phyloP scores from a whole-genome alignment of 2,888 invertebrate genomes.

The Phrixothrix hirtus region DNA sequence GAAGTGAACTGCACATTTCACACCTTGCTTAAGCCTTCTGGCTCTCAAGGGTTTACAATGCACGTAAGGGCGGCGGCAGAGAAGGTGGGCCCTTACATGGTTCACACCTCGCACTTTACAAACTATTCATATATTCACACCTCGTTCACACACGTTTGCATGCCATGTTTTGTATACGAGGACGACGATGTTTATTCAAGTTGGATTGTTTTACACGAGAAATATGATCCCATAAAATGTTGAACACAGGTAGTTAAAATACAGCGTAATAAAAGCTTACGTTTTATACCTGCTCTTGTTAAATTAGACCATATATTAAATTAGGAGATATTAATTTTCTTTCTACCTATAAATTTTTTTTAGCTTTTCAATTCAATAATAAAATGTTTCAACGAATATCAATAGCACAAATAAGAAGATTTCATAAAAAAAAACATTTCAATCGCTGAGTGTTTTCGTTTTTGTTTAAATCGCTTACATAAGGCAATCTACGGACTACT shows the following conservation, averaged over 20 bases:
- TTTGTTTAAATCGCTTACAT: no score
- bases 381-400: no score
- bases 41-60: constrained; percentile 28
- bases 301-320: no score
- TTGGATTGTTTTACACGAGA: constrained; percentile 35
- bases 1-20: constrained; percentile 30
- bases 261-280: constrained; percentile 11
- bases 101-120: constrained; percentile 36
- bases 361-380: no score
- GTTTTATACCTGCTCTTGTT: neutral
- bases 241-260: constrained; percentile 23
- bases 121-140: constrained; percentile 36
- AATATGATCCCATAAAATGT: constrained; percentile 32
- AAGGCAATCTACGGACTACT: neutral
- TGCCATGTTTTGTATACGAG: constrained; percentile 29
- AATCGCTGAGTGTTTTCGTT: no score
- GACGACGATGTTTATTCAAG: constrained; percentile 34
- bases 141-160: constrained; percentile 29
- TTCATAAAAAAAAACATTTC: no score
- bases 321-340: no score
- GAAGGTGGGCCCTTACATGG: constrained; percentile 34
- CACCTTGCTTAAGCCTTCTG: constrained; percentile 37
- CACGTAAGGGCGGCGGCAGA: constrained; percentile 31
- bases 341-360: neutral
- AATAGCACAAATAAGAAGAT: no score